Percentiles rank a stretch among this genome's conserved stretches.
phyloP scores from a whole-genome alignment of 92 coral and sea anemone genomes.

The Palythoa grandis region DNA sequence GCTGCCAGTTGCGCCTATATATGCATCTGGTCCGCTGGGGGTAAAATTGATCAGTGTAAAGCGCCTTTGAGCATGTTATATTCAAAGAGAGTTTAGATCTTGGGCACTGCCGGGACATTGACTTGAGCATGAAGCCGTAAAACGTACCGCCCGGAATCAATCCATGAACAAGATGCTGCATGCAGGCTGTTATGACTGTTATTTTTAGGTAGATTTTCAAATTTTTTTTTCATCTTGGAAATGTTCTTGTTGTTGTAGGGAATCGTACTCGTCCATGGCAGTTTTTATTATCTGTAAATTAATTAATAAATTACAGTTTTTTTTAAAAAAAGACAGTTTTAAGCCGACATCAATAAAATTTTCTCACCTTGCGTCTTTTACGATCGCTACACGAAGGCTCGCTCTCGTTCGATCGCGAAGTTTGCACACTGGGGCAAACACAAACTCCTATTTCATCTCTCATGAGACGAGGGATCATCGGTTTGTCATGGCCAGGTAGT shows the following conservation, averaged over 20 bases:
- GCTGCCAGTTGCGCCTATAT: no score
- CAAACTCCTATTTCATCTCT: conserved; percentile 30
- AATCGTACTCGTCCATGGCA: not conserved
- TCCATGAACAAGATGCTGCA: no score
- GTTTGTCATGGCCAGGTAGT: conserved; percentile 21
- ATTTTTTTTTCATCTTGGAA: no score
- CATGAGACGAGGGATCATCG: conserved; percentile 21
- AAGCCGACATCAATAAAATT: not conserved
- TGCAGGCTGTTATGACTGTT: no score
- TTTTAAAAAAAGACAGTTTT: not conserved
- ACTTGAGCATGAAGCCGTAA: no score
- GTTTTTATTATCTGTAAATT: not conserved
- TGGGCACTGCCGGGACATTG: no score
- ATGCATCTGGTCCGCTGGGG: no score
- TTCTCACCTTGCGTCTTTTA: conserved; percentile 37
- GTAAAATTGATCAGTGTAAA: no score
- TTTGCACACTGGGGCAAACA: conserved; percentile 7
- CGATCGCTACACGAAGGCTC: conserved; percentile 4
- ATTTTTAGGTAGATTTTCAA: no score
- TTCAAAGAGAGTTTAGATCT: no score
- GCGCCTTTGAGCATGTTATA: no score
- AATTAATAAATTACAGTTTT: not conserved
- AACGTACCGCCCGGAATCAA: no score
- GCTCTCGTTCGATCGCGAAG: not conserved
- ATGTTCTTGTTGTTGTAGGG: not conserved